Base-by-base conservation (phyloP, 1,140 invertebrate species). In the Heterodera carotae region DNA sequence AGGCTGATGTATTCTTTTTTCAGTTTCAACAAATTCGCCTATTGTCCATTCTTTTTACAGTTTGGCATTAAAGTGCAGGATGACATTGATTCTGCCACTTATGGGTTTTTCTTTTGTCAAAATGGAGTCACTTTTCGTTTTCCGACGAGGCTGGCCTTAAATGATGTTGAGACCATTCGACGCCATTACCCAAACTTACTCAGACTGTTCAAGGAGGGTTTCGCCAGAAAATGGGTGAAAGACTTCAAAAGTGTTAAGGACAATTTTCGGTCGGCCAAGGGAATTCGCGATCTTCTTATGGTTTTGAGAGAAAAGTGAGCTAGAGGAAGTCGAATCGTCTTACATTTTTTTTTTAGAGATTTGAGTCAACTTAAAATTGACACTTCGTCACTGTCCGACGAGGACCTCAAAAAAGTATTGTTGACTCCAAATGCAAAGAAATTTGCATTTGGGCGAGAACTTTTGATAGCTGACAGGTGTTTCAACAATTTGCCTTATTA, bases 381-480 rank as follows among this genome's bases (percentile, higher is more conserved):
- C 43, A 29, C 74, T 56, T 70, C 75, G n/a, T 39, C 10, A 18
- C 62, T 79, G 7, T 36, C 69, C 25, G 79, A 80, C 39, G 31
- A 80, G 15, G 79, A 62, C 27, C 64, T 80, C 12, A 8, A 59
- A 56, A 39, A 27, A 43, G 53, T 79, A 69, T 62, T 80, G n/a
- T 60, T 80, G n/a, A 69, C 25, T 56, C 39, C 73, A 60, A 64
- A 73, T 31, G 79, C 79, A 22, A 80, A 72, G 27, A 68, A 70
- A 43, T 80, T 80, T 79, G 70, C 69, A 15, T 18, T 80, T 31
- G 27, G 56, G 2, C 48, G 76, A 36, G 77, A 80, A 43, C 39
- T 80, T 70, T 25, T 73, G n/a, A 18, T 62, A 33, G 77, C 78
- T 31, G 79, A 81, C n/a, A 79, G 78, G 78, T 80, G 43, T 66